Evolutionary conservation across 2,113 vertebrate genomes (phyloP).

Genomic region (Lanius collurio): DNA sequence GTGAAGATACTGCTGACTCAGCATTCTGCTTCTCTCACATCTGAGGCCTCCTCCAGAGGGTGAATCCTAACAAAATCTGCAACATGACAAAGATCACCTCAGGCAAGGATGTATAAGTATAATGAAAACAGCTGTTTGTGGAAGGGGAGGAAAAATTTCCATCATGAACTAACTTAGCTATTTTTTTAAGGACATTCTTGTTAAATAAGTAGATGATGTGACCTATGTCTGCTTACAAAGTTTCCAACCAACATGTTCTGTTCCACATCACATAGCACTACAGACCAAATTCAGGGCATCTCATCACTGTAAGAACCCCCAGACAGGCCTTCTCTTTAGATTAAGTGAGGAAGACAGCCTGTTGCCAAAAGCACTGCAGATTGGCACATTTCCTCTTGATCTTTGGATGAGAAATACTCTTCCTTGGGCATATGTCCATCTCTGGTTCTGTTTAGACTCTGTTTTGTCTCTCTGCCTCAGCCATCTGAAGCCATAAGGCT

Average conservation of each 20-base stretch:
- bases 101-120: not conserved
- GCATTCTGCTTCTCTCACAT: not conserved
- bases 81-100: not conserved
- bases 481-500: constrained; percentile 18
- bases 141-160: not conserved
- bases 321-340: not conserved
- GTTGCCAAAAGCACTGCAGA: not conserved
- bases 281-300: not conserved
- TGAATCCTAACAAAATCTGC: not conserved
- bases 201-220: not conserved
- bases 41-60: not conserved
- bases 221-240: not conserved
- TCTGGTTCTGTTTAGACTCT: not conserved
- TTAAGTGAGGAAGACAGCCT: not conserved
- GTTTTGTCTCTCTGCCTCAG: not conserved
- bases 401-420: not conserved
- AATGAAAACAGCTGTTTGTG: not conserved
- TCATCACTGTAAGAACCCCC: not conserved
- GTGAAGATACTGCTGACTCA: not conserved
- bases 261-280: not conserved
- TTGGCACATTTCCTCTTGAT: not conserved
- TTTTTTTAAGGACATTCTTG: not conserved
- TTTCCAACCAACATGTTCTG: not conserved
- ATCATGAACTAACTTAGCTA: not conserved
- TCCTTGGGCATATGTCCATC: not conserved